Base-by-base conservation (phyloP, 2,797 vertebrate species). In the Spheniscus humboldti region DNA sequence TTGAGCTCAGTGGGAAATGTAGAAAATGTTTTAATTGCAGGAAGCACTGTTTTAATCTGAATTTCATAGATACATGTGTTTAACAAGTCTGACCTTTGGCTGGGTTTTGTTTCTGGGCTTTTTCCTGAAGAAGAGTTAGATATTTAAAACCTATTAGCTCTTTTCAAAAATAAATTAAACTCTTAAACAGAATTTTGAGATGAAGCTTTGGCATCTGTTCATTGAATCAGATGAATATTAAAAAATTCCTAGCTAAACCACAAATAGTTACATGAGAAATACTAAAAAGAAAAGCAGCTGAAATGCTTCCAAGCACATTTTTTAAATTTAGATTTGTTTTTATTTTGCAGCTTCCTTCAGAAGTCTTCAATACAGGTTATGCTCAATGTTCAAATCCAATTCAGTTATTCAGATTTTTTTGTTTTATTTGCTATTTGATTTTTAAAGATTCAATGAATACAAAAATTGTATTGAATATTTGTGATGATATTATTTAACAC, bases 201-300 rank as follows among this genome's bases (percentile, higher is more conserved):
- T 83, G 90, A 90, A 90, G 64, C n/a, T 80, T 90, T 91, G 87
- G 85, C 91, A 84, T 96, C 85, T 88, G 62, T 68, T 95, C 90
- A 77, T 43, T 86, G 69, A 94, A 66, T 92, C 85, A 90, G 92
- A 91, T 78, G 47, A 91, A 94, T 95, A 96, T 96, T 96, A 91
- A 94, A 96, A 95, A 96, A 96, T 96, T 97, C 94, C 90, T 91
- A 88, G 88, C 85, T 86, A 95, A 95, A 81, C 94, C 94, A 59
- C 91, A 94, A 83, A 57, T 39, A 78, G 82, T 75, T 86, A 92
- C 33, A 88, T 73, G 43, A 62, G 79, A 96, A 93, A 92, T 60
- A 57, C 27, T 69, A 86, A 76, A 82, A 85, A 82, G 91, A 79
- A 93, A 91, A 56, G 35, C 56, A 82, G 30, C 60, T 91, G 86